phyloP scores from a whole-genome alignment of 2,888 invertebrate species.

The Parnassius glacialis region DNA sequence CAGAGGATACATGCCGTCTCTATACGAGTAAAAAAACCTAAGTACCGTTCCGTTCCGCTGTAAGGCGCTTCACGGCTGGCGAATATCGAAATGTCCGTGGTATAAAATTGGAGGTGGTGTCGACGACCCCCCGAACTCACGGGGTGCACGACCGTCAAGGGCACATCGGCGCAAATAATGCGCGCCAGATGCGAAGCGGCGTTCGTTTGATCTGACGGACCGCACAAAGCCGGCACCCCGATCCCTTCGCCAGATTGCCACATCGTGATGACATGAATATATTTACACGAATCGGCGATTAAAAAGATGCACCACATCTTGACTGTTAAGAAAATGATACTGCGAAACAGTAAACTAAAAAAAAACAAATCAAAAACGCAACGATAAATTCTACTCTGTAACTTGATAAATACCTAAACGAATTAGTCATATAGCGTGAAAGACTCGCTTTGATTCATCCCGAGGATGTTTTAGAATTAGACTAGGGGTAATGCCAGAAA shows the following conservation, averaged over 20 bases:
- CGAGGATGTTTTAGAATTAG: no score
- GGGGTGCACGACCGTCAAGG: conserved; percentile 65
- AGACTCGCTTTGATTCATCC: no score
- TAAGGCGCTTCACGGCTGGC: conserved; percentile 35
- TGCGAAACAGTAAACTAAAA: no score
- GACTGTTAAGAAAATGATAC: no score
- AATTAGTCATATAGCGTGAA: no score
- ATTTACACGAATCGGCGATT: no score
- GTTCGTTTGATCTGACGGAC: conserved; percentile 40
- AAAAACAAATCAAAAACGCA: no score
- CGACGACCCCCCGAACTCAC: conserved; percentile 43
- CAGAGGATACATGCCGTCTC: conserved; percentile 16
- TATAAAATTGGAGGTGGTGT: conserved; percentile 58
- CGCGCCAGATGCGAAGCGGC: conserved; percentile 44
- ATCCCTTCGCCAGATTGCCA: conserved; percentile 25
- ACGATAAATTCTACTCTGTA: no score
- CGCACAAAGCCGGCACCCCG: conserved; percentile 23
- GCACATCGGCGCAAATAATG: conserved; percentile 49
- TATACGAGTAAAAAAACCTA: conserved; percentile 7
- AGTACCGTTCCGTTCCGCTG: conserved; percentile 26
- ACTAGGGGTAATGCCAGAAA: no score
- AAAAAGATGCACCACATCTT: no score
- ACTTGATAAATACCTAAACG: no score
- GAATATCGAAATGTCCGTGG: conserved; percentile 50
- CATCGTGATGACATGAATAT: no score